phyloP scores from a whole-genome alignment of 1,140 invertebrate genomes.

The Apis florea region DNA sequence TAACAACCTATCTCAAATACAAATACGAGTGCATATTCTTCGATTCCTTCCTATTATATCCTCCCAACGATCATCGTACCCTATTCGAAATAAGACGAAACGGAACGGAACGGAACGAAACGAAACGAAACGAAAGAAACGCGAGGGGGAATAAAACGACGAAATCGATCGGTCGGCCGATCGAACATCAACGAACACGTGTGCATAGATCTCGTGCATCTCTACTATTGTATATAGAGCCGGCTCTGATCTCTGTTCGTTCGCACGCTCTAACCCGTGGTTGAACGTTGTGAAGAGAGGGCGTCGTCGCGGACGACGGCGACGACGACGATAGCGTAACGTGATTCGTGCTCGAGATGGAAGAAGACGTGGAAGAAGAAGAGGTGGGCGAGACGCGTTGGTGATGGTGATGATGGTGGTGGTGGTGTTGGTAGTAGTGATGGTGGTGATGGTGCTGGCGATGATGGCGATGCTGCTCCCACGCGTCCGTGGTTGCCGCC shows the following conservation, averaged over 20 bases:
- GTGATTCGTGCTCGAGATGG: constrained; percentile 79
- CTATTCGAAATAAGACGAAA: too few species aligned
- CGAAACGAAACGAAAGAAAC: background rate
- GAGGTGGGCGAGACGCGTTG: constrained; percentile 67
- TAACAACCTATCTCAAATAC: too few species aligned
- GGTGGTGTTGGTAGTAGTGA: constrained; percentile 56
- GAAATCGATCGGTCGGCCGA: too few species aligned
- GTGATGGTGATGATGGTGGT: constrained; percentile 50
- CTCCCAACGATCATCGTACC: too few species aligned
- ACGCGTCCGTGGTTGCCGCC: too few species aligned
- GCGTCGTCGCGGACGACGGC: constrained; percentile 69
- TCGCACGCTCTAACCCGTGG: constrained; percentile 77
- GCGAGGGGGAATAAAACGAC: too few species aligned
- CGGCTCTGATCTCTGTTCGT: too few species aligned
- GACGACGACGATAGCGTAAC: constrained; percentile 73
- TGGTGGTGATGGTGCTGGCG: constrained; percentile 59
- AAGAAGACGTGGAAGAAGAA: constrained; percentile 76
- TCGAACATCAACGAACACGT: constrained; percentile 2
- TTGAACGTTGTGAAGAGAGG: constrained; percentile 64
- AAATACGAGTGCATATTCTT: too few species aligned
- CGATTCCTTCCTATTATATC: too few species aligned
- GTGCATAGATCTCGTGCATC: constrained; percentile 61
- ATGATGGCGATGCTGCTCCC: constrained; percentile 37
- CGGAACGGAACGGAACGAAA: too few species aligned
- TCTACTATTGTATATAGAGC: constrained; percentile 44